Evolutionary conservation across 1,140 invertebrate genomes (phyloP).

Genomic region (Drosophila repletoides): DNA sequence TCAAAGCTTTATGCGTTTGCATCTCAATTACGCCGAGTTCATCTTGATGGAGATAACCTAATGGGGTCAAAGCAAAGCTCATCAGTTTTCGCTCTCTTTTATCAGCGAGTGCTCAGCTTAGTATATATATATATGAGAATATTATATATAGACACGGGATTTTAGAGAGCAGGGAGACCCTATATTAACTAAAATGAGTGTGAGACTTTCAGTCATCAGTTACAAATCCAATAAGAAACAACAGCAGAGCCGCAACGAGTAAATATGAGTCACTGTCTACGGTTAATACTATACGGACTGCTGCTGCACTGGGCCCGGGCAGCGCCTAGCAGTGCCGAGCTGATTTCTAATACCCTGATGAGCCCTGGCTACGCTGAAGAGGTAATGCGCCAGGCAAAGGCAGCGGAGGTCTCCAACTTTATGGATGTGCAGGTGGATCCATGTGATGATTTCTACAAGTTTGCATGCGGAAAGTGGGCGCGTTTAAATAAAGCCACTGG

Average conservation of each 20-base stretch:
- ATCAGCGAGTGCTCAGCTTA: not conserved
- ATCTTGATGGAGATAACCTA: conserved; percentile 4
- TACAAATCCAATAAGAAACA: conserved; percentile 1
- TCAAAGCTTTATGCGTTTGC: not conserved
- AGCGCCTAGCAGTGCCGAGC: not conserved
- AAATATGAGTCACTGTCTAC: not conserved
- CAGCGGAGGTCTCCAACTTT: conserved; percentile 53
- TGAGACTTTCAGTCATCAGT: conserved; percentile 1
- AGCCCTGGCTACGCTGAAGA: not conserved
- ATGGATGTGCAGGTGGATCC: conserved; percentile 84
- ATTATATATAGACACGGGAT: too few species aligned
- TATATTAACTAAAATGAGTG: not conserved
- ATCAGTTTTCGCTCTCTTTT: not conserved
- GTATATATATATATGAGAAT: not conserved
- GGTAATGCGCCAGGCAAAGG: conserved; percentile 44
- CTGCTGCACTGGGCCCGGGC: not conserved
- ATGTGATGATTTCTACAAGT: conserved; percentile 86
- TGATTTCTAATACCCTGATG: not conserved
- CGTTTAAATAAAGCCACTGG: conserved; percentile 51
- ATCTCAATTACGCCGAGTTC: not conserved
- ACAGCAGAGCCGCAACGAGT: not conserved
- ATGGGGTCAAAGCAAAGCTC: conserved; percentile 8
- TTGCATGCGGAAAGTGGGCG: conserved; percentile 87
- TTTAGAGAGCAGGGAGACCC: not conserved
- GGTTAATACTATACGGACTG: conserved; percentile 2